Percentiles rank a stretch among this genome's conserved stretches.
phyloP scores from a whole-genome alignment of 2,113 vertebrate species.

The Polypterus bichir region DNA sequence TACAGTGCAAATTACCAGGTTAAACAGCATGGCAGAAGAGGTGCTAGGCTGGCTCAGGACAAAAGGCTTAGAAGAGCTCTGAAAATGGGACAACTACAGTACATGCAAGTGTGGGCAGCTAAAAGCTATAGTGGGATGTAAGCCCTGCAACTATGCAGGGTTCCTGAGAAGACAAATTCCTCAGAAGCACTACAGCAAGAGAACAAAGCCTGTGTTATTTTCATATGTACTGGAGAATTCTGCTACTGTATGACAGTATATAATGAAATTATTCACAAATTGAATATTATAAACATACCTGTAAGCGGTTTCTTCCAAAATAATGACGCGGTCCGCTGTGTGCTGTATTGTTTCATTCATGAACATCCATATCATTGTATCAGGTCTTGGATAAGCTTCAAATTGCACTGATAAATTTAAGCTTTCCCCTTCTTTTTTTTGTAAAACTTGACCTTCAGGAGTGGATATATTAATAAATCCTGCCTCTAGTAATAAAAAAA shows the following conservation, averaged over 20 bases:
- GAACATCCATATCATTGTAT: slow-evolving; percentile 66
- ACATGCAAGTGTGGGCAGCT: no score
- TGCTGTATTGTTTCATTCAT: slow-evolving; percentile 61
- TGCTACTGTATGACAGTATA: no score
- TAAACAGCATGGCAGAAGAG: background rate
- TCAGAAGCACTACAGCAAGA: no score
- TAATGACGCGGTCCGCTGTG: slow-evolving; percentile 74
- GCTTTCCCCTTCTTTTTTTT: slow-evolving; percentile 77
- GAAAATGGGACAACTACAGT: no score
- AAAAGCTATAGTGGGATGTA: no score
- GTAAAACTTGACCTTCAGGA: slow-evolving; percentile 57
- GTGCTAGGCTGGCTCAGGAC: background rate
- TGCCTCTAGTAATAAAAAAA: slow-evolving; percentile 50
- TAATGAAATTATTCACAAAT: background rate
- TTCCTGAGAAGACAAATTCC: no score
- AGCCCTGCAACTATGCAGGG: no score
- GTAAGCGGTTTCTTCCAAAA: slow-evolving; percentile 51
- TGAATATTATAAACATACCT: slow-evolving; percentile 48
- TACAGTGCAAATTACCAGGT: no score
- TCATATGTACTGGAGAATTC: no score
- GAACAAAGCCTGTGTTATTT: no score
- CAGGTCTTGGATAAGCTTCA: slow-evolving; percentile 71
- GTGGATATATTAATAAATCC: slow-evolving; percentile 69
- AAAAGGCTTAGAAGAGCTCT: background rate
- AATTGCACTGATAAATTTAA: slow-evolving; percentile 64